These are phyloP conservation scores for Cephalopholis sonnerati DNA, from an alignment of 2,113 vertebrate genomes.

Conservation along the genomic window DNA sequence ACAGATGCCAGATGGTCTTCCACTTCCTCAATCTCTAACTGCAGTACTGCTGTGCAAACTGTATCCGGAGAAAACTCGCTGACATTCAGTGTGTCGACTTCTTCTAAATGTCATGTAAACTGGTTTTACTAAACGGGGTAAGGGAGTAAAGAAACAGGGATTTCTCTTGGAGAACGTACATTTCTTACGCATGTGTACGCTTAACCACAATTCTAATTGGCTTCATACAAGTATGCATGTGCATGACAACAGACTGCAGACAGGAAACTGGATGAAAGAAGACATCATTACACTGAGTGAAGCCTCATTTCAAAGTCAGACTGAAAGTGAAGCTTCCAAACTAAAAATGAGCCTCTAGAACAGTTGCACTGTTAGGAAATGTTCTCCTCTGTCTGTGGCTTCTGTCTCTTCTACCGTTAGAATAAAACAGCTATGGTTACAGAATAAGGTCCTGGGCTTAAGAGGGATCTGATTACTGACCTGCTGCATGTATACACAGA, in stretches of 20 bases:
- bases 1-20: constrained; percentile 36
- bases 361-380: too few species aligned
- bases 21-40: constrained; percentile 61
- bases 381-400: too few species aligned
- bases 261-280: neutral
- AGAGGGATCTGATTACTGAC: too few species aligned
- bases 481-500: too few species aligned
- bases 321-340: neutral
- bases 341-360: neutral
- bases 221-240: neutral
- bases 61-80: neutral
- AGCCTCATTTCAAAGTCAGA: neutral
- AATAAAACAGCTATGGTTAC: too few species aligned
- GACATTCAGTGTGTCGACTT: neutral
- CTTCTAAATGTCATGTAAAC: constrained; percentile 3
- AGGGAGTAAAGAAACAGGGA: too few species aligned
- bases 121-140: neutral
- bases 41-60: constrained; percentile 5
- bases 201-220: too few species aligned
- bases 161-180: neutral
- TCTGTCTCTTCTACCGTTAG: too few species aligned
- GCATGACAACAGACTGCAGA: neutral
- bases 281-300: neutral
- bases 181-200: neutral
- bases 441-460: too few species aligned